Evolutionary conservation across 1,140 invertebrate genomes (phyloP), one percentile per base, ranked within the genome.

Genomic region (Macrotrachela quadricornifera): DNA sequence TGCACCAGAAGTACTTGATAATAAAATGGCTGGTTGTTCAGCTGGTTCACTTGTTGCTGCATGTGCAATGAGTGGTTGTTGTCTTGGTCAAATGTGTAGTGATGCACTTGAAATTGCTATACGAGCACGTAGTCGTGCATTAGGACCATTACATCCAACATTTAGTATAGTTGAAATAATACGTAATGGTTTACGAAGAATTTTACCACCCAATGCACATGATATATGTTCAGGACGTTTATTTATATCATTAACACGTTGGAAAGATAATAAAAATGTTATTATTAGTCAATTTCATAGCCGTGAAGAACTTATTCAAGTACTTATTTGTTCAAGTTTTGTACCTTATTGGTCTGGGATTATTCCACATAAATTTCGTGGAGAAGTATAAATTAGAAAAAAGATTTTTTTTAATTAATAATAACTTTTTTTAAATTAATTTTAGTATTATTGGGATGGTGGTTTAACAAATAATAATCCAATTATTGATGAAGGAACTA

Each of bases 341-440:
- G 85, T 97, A 57, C 92, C 92, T 36, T 73, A 90, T 17, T 96
- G 94, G 66, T 94, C 85, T n/a, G 92, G 92, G 8, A 69, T 88
- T 49, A 64, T 87, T 30, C 87, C 87, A 44, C 90, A 90, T 2
- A 76, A 76, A 54, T 91, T 87, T 67, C 80, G 80, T 61, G 88
- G 87, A 17, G 79, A 82, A 40, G 71, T 73, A 64, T 63, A 61
- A 60, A 30, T 30, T 30, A 4, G 21, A 30, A 30, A 4, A 8
- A 30, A 4, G 8, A 4, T 30, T 30, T 2, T 16, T 18, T 14
- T 8, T 39, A n/a, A 14, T 15, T 15, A 21, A 37, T 1, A 30
- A 14, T n/a, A 14, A 44, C 43, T 47, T 14, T 38, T 44, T 55
- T 38, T 51, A 14, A 49, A 43, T 49, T 49, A 38, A 39, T 57